Evolutionary conservation across 2,113 vertebrate genomes (phyloP).

Genomic region (Cottus gobio): DNA sequence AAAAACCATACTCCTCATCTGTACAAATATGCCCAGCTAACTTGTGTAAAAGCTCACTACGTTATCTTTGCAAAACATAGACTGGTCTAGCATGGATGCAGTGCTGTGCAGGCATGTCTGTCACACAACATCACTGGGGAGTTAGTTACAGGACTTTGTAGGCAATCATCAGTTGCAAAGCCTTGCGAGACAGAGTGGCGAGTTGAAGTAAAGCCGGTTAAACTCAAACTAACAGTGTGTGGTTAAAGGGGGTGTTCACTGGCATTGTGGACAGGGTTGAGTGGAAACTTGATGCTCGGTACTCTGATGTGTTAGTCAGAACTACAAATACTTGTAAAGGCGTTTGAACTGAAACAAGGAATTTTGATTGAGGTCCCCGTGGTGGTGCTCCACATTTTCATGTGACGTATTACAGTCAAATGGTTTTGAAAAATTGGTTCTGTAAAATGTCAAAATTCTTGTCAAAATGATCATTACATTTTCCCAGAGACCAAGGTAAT

Average conservation of each 20-base stretch:
- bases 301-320: neutral
- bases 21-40: constrained; percentile 1
- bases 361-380: neutral
- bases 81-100: constrained; percentile 32
- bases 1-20: constrained; percentile 1
- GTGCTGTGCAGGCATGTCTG: constrained; percentile 15
- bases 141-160: neutral
- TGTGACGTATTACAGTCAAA: neutral
- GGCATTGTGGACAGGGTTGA: constrained; percentile 17
- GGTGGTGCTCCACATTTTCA: constrained; percentile 11
- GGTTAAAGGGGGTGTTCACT: constrained; percentile 10
- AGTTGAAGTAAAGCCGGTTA: constrained; percentile 2
- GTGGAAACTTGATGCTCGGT: neutral
- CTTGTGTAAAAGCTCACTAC: constrained; percentile 13
- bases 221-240: constrained; percentile 16
- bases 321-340: neutral
- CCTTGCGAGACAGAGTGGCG: constrained; percentile 22
- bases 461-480: neutral
- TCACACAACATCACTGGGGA: neutral
- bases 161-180: constrained; percentile 5
- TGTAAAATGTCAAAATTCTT: neutral
- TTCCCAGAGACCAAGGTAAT: neutral
- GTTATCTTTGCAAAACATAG: constrained; percentile 34
- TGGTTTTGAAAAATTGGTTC: no score
- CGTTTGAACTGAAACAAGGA: neutral